These are phyloP conservation scores for Sympetrum striolatum DNA, from an alignment of 2,888 invertebrate species.

Conservation along the genomic window DNA sequence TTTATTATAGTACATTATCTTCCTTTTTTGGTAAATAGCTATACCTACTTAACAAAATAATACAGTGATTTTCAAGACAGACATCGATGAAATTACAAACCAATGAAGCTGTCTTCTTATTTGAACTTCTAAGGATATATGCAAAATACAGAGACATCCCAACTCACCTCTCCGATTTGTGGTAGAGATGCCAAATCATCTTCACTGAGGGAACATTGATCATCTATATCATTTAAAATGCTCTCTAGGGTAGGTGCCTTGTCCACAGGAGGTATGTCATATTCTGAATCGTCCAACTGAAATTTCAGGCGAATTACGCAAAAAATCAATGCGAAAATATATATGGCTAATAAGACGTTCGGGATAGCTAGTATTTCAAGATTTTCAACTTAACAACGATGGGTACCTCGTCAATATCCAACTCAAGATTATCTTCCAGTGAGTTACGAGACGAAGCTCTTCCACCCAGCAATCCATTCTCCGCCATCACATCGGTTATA, in stretches of 20 bases:
- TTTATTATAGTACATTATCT: too few relatives aligned
- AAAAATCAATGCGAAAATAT: not conserved
- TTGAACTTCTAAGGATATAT: too few relatives aligned
- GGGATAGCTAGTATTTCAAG: not conserved
- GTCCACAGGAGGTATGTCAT: conserved; percentile 78
- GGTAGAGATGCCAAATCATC: conserved; percentile 52
- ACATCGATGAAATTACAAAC: too few relatives aligned
- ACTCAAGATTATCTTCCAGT: conserved; percentile 28
- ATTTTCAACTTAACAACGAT: not conserved
- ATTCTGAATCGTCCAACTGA: conserved; percentile 82
- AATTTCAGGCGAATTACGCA: conserved; percentile 52
- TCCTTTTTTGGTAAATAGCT: too few relatives aligned
- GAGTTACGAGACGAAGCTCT: conserved; percentile 33
- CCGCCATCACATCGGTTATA: not conserved
- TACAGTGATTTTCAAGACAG: too few relatives aligned
- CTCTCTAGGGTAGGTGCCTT: conserved; percentile 80
- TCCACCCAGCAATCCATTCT: conserved; percentile 20
- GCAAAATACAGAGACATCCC: too few relatives aligned
- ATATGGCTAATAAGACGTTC: not conserved
- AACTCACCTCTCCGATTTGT: conserved; percentile 48
- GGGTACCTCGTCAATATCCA: conserved; percentile 37
- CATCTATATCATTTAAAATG: conserved; percentile 73
- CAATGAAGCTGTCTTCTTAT: too few relatives aligned
- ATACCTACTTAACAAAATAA: too few relatives aligned
- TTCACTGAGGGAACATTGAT: conserved; percentile 53